Conservation (phyloP, 2,113 vertebrate genomes). For the Microcebus tavaratra region DNA sequence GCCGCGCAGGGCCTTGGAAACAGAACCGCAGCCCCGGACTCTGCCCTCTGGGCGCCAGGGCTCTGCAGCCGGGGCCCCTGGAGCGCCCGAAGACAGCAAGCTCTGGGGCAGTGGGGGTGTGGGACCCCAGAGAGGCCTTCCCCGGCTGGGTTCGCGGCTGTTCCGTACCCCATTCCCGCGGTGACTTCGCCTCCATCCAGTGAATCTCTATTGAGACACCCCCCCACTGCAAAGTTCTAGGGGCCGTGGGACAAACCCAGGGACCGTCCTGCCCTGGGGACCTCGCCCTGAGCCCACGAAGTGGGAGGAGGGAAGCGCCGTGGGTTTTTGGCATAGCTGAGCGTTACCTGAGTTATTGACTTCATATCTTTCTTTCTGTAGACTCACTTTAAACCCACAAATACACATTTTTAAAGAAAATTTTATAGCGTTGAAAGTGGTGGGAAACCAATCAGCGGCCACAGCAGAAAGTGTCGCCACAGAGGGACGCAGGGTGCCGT, state of each 20-base stretch:
- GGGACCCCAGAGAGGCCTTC: too few species aligned
- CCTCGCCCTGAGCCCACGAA: accelerated
- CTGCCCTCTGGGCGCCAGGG: background rate
- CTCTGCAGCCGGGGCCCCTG: accelerated
- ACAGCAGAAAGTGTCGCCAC: background rate
- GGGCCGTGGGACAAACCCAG: background rate
- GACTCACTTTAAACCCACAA: background rate
- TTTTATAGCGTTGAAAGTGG: background rate
- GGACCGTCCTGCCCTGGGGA: background rate
- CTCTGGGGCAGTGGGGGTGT: accelerated
- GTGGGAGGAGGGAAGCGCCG: accelerated
- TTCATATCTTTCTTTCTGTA: background rate
- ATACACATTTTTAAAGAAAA: background rate
- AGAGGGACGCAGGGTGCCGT: background rate
- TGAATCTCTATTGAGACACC: background rate
- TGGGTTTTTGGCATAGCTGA: too few species aligned
- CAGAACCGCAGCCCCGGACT: background rate
- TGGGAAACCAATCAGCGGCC: background rate
- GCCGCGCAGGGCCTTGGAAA: background rate
- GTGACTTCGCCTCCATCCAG: accelerated
- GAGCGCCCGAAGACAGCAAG: background rate
- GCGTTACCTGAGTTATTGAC: background rate
- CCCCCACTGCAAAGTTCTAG: background rate
- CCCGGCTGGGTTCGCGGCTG: accelerated
- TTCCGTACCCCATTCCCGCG: accelerated